Evolutionary conservation across 2,113 vertebrate species (phyloP), one percentile per base, ranked within the genome.

Genomic region (Cryptomyrus ogoouensis): DNA sequence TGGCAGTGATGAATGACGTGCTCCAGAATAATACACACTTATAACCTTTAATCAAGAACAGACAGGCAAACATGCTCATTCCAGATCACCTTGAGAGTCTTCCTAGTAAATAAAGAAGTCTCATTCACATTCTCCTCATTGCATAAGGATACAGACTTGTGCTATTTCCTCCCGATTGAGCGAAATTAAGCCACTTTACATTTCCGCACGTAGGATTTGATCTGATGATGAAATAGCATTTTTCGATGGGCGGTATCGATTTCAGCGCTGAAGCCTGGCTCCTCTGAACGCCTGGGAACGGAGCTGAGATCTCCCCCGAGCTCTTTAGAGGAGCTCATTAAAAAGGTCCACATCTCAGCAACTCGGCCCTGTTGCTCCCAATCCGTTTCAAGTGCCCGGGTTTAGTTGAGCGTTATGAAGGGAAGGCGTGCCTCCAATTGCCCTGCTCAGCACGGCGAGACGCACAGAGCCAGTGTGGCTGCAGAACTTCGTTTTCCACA

Each of bases 41-140:
- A 74, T 90, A 90, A 90, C 70, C 66, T 88, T 90, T 91, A 91
- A 92, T 91, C 90, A 91, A 89, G 88, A 90, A 83, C 88, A 88
- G 88, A 58, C 77, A 39, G 42, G 88, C 89, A 47, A 88, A 19
- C n/a, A 70, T 80, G 56, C 84, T 92, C 88, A 66, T 5, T 88
- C 47, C 86, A 91, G 9, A 53, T 89, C 88, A 80, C 70, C 74
- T 89, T 80, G 66, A 83, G 74, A 53, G 74, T 35, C 88, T 53
- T 27, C n/a, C 49, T 56, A 83, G 19, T 56, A 74, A 89, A 47
- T 49, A 62, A 53, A 46, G 19, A n/a, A 88, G 44, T n/a, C 56
- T 39, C 35, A 70, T 31, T 88, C 27, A 39, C 86, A 56, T 31
- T 24, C 83, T 49, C 83, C 12, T 44, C 31, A 47, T 31, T 56